Base-by-base conservation (phyloP, 2,888 invertebrate species). In the Erpobdella octoculata region DNA sequence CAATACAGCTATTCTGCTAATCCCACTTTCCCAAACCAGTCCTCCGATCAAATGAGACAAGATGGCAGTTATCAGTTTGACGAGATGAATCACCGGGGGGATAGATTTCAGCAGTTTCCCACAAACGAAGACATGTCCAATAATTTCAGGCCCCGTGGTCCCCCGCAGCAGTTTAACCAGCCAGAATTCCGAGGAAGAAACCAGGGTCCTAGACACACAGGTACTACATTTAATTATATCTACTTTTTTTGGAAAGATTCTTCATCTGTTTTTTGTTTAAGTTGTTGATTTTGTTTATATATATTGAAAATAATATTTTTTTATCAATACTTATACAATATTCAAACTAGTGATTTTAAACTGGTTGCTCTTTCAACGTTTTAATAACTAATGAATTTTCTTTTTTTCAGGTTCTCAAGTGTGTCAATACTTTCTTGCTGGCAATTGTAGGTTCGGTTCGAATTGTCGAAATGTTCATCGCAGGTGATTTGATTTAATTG, bases 381-480 rank as follows among this genome's bases (percentile, higher is more conserved):
- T n/a, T n/a, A n/a, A n/a, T n/a, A n/a, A n/a, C n/a, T n/a, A n/a
- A n/a, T n/a, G n/a, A n/a, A n/a, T n/a, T n/a, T n/a, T n/a, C n/a
- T n/a, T n/a, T n/a, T 53, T 53, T n/a, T 21, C 21, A 53, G 53
- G 41, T 18, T 9, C 21, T 4, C 53, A 53, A 28, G 28, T 69
- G 36, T 69, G 69, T 37, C 46, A 48, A 48, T 69, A 35, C 35
- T 69, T 58, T 31, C 25, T 69, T 35, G 33, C 46, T 15, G 69
- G 69, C 6, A 69, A 69, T 35, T 69, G 69, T 35, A 15, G 46
- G n/a, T 69, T 69, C 18, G 69, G 69, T 12, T n/a, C 36, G 8
- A 69, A 69, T 33, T 69, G 69, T 69, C 38, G 46, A 53, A 69
- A 69, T 8, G 2, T 67, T n/a, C 67, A 67, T 46, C 67, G 46